phyloP scores from a whole-genome alignment of 2,888 invertebrate genomes.

The Hirtodrosophila histrioides region DNA sequence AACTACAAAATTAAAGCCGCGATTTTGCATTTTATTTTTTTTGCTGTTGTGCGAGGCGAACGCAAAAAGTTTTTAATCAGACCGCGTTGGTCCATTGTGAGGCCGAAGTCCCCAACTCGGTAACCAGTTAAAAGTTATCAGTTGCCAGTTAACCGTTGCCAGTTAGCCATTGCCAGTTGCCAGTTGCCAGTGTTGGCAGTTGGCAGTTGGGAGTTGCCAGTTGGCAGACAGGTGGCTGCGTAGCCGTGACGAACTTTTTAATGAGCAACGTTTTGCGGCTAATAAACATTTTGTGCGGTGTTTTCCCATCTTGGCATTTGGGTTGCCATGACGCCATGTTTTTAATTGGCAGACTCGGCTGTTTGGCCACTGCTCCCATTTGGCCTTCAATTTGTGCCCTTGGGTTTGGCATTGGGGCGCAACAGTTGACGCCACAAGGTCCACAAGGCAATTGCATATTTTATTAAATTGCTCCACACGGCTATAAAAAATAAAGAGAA shows the following conservation, averaged over 20 bases:
- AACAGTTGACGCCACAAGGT: slow-evolving; percentile 54
- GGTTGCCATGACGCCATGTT: slow-evolving; percentile 76
- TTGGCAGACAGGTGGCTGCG: slow-evolving; percentile 17
- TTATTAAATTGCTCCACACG: slow-evolving; percentile 49
- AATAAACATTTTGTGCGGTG: slow-evolving; percentile 74
- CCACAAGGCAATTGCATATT: slow-evolving; percentile 66
- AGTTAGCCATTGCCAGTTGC: slow-evolving; percentile 3
- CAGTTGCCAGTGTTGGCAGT: slow-evolving; percentile 15
- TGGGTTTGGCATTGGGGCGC: slow-evolving; percentile 25
- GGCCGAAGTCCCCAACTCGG: slow-evolving; percentile 18
- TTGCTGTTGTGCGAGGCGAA: slow-evolving; percentile 16
- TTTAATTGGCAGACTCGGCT: slow-evolving; percentile 70
- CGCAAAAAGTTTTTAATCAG: slow-evolving; percentile 54
- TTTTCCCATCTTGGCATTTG: slow-evolving; percentile 42
- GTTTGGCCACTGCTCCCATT: slow-evolving; percentile 35
- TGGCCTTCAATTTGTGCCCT: slow-evolving; percentile 29
- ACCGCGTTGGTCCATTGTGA: slow-evolving; percentile 36
- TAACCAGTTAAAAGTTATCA: slow-evolving; percentile 1
- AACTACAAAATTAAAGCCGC: slow-evolving; percentile 31
- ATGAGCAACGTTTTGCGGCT: slow-evolving; percentile 79
- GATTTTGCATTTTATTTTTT: slow-evolving; percentile 13
- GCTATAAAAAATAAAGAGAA: slow-evolving; percentile 20
- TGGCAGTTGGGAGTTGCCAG: slow-evolving; percentile 16
- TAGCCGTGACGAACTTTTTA: slow-evolving; percentile 74
- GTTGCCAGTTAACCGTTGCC: not conserved